Percentiles rank a stretch among this genome's conserved stretches.
phyloP scores from a whole-genome alignment of 1,140 invertebrate species.

The Bemisia tabaci region DNA sequence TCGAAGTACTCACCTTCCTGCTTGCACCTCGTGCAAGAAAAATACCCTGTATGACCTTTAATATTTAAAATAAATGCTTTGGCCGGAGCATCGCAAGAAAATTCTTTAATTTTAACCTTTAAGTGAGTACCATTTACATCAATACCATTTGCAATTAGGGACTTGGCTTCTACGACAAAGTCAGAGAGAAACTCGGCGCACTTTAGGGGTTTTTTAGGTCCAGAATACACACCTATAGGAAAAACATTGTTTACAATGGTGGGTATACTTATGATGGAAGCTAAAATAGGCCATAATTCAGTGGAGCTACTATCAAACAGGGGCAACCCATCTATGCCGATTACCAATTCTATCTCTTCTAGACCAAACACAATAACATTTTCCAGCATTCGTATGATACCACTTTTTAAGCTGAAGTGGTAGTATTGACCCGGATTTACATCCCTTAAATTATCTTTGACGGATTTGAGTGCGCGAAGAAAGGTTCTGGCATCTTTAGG shows the following conservation, averaged over 20 bases:
- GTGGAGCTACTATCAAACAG: constrained; percentile 3
- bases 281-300: constrained; percentile 4
- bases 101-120: constrained; percentile 14
- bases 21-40: constrained; percentile 21
- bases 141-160: constrained; percentile 15
- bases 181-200: constrained; percentile 17
- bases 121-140: constrained; percentile 10
- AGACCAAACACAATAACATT: neutral
- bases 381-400: constrained; percentile 5
- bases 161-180: constrained; percentile 18
- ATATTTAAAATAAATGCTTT: constrained; percentile 20
- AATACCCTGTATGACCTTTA: constrained; percentile 22
- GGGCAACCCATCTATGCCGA: constrained; percentile 7
- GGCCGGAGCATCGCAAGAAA: constrained; percentile 23
- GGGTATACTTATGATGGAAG: neutral
- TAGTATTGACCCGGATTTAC: constrained; percentile 10
- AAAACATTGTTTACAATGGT: neutral
- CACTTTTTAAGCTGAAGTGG: constrained; percentile 15
- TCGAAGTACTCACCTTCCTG: constrained; percentile 19
- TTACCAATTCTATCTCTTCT: neutral
- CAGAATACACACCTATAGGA: constrained; percentile 20
- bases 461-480: neutral
- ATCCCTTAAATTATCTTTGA: neutral
- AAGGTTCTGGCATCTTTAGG: neutral
- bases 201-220: constrained; percentile 18